Conservation (phyloP, 1,140 invertebrate genomes). For the Vanessa atalanta region DNA sequence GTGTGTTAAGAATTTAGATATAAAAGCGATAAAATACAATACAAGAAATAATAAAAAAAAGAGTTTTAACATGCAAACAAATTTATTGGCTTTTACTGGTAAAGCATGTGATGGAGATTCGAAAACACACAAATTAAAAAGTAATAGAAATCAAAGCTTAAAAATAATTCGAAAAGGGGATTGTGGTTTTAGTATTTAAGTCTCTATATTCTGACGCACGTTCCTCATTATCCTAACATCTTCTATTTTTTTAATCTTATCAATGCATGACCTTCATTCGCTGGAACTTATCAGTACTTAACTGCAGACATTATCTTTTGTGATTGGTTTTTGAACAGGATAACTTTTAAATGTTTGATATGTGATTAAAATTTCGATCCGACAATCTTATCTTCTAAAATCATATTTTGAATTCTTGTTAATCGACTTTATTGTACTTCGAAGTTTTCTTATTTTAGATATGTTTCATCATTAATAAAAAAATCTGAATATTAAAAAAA, state of each 20-base stretch:
- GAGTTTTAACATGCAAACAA: too few relatives aligned
- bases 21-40: too few relatives aligned
- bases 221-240: background rate
- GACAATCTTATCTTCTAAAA: background rate
- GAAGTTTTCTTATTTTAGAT: too few relatives aligned
- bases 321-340: conserved; percentile 1
- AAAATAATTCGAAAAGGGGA: too few relatives aligned
- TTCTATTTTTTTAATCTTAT: conserved; percentile 16
- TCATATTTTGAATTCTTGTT: background rate
- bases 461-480: too few relatives aligned
- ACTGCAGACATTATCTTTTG: background rate
- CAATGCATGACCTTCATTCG: conserved; percentile 17
- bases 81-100: too few relatives aligned
- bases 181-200: background rate
- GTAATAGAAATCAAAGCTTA: too few relatives aligned
- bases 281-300: background rate
- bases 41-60: too few relatives aligned
- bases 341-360: background rate
- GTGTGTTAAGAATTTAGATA: too few relatives aligned
- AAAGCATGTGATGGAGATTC: too few relatives aligned
- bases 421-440: background rate
- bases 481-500: too few relatives aligned
- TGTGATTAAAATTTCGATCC: background rate
- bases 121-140: too few relatives aligned
- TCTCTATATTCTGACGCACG: background rate